Evolutionary conservation across 2,113 vertebrate genomes (phyloP).

Genomic region (Himantopus leucocephalus): DNA sequence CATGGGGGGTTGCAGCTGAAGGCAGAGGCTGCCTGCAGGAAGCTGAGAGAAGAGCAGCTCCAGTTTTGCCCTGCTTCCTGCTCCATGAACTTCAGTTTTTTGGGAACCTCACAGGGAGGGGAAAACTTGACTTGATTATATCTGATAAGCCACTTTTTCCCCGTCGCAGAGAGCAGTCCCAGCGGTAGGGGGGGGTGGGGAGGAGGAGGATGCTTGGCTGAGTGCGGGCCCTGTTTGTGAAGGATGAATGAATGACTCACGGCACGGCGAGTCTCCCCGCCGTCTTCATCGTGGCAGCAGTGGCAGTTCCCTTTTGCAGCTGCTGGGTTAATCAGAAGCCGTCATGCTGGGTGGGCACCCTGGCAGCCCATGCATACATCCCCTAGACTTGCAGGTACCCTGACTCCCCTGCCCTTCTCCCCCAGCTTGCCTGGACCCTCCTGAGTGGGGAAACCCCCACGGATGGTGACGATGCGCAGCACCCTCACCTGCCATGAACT

Average conservation of each 20-base stretch:
- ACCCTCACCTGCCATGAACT: neutral
- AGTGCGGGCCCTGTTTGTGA: constrained; percentile 8
- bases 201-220: constrained; percentile 28
- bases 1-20: neutral
- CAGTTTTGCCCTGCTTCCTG: neutral
- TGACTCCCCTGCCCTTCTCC: neutral
- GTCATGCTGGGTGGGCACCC: neutral
- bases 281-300: neutral
- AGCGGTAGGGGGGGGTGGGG: rapidly evolving
- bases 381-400: neutral
- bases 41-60: neutral
- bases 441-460: neutral
- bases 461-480: rapidly evolving
- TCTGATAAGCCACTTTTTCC: constrained; percentile 68
- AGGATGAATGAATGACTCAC: constrained; percentile 59
- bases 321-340: neutral
- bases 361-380: neutral
- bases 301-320: neutral
- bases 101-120: neutral
- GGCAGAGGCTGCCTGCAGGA: neutral
- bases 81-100: neutral
- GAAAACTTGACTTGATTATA: constrained; percentile 47
- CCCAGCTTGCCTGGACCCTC: rapidly evolving
- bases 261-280: rapidly evolving
- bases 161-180: neutral